phyloP scores from a whole-genome alignment of 2,888 invertebrate species.

The Saturnia pavonia region DNA sequence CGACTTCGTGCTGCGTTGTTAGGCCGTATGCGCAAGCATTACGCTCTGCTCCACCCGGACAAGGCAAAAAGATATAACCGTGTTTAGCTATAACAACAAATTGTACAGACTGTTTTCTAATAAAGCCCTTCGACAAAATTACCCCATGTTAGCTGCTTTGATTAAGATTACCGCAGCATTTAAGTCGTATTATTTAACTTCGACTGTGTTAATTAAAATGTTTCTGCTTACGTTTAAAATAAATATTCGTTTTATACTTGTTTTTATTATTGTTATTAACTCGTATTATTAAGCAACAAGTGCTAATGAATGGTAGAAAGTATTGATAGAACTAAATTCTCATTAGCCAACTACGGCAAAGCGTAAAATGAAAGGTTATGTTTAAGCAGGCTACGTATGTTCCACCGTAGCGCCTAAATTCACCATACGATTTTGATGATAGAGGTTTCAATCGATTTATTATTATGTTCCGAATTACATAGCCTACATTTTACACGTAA shows the following conservation, averaged over 20 bases:
- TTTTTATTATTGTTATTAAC: background rate
- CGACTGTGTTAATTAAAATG: background rate
- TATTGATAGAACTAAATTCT: background rate
- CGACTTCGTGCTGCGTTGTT: conserved; percentile 74
- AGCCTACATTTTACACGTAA: too few species aligned
- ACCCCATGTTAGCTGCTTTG: background rate
- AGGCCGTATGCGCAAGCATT: conserved; percentile 75
- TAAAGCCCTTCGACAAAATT: background rate
- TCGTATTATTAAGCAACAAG: background rate
- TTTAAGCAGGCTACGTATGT: too few species aligned
- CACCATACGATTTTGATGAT: too few species aligned
- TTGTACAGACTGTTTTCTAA: background rate
- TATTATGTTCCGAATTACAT: too few species aligned
- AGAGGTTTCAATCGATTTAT: too few species aligned
- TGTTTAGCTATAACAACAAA: conserved; percentile 25
- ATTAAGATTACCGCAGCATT: background rate
- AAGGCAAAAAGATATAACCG: conserved; percentile 59
- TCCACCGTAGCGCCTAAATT: too few species aligned
- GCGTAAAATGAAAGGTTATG: too few species aligned
- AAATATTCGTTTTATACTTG: background rate
- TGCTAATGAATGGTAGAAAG: background rate
- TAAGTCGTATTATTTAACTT: background rate
- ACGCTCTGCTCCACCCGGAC: conserved; percentile 69
- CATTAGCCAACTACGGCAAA: too few species aligned
- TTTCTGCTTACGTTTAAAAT: background rate